Evolutionary conservation across 2,113 vertebrate genomes (phyloP).

Genomic region (Microcebus griseorufus): DNA sequence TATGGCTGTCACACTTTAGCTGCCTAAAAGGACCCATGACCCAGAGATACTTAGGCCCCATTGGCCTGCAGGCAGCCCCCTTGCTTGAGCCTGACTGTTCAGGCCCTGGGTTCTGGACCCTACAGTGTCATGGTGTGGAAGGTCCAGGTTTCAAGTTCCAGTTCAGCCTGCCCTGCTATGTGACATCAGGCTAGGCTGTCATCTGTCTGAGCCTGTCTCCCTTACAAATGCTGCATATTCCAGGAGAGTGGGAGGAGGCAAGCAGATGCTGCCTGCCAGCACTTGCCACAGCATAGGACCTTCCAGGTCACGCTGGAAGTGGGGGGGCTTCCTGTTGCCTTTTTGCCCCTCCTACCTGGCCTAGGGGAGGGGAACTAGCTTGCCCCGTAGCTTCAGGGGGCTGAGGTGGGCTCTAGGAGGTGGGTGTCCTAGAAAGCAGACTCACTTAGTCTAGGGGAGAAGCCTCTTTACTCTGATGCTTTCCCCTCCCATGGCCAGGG

Average conservation of each 20-base stretch:
- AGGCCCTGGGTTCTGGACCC: not conserved
- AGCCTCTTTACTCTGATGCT: not conserved
- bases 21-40: not conserved
- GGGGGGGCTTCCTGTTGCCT: not conserved
- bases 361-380: not conserved
- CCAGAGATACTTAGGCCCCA: not conserved
- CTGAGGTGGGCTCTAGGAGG: not conserved
- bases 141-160: not conserved
- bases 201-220: not conserved
- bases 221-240: not conserved
- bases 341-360: not conserved
- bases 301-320: not conserved
- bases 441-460: not conserved
- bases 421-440: not conserved
- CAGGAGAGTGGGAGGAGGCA: not conserved
- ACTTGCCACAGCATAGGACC: not conserved
- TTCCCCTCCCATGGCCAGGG: not conserved
- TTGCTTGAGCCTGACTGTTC: not conserved
- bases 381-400: not conserved
- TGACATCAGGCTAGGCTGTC: not conserved
- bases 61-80: not conserved
- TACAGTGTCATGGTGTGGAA: not conserved
- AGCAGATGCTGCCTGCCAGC: not conserved
- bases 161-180: not conserved
- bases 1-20: not conserved